Evolutionary conservation across 2,797 vertebrate species (phyloP).

Genomic region (Eospalax fontanierii): DNA sequence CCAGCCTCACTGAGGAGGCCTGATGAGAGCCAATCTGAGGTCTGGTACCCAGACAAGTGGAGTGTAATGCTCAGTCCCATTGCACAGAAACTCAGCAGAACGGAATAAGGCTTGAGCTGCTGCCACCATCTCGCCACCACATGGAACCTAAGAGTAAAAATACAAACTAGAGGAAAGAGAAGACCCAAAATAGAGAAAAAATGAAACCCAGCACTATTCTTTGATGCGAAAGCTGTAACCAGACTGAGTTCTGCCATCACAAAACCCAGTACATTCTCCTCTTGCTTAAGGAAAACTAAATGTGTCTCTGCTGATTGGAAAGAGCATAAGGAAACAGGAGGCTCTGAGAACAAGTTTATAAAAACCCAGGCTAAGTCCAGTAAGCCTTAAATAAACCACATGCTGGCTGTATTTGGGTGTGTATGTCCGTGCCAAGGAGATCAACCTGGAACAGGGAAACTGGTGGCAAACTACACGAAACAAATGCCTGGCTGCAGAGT

Average conservation of each 20-base stretch:
- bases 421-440: neutral
- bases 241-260: neutral
- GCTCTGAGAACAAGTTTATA: neutral
- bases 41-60: neutral
- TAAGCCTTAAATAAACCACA: neutral
- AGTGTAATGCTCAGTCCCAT: neutral
- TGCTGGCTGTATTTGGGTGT: neutral
- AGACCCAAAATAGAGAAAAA: constrained; percentile 40
- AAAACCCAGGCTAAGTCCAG: neutral
- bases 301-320: constrained; percentile 34
- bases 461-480: neutral
- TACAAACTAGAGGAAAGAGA: constrained; percentile 9
- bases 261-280: neutral
- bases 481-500: neutral
- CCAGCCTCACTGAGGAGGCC: neutral
- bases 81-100: neutral
- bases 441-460: neutral
- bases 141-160: constrained; percentile 21
- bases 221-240: neutral
- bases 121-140: neutral
- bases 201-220: neutral
- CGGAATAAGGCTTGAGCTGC: neutral
- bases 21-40: neutral
- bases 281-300: constrained; percentile 20
- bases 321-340: constrained; percentile 20